These are phyloP conservation scores for Tenthredo amoena DNA, from an alignment of 2,888 invertebrate genomes.

Conservation along the genomic window DNA sequence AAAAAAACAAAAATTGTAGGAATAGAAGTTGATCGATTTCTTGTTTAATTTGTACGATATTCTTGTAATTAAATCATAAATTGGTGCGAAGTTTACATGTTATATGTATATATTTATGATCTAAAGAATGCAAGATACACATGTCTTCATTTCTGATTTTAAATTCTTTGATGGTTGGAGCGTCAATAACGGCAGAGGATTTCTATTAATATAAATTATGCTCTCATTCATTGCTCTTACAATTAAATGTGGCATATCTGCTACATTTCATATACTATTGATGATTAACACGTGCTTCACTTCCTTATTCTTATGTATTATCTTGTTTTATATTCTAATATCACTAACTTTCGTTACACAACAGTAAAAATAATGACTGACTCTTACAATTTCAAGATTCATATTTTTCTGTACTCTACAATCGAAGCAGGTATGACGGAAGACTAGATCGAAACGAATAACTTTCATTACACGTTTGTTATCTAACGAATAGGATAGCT, in stretches of 20 bases:
- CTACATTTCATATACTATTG: background rate
- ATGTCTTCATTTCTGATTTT: background rate
- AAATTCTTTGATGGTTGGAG: constrained; percentile 7
- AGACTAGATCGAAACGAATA: background rate
- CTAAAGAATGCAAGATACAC: constrained; percentile 18
- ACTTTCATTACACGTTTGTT: background rate
- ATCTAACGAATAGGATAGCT: background rate
- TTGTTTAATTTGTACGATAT: constrained; percentile 47
- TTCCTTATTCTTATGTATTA: background rate
- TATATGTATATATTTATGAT: constrained; percentile 51
- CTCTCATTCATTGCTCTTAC: background rate
- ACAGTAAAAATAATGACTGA: constrained; percentile 16
- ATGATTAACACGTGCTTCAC: constrained; percentile 10
- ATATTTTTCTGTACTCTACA: background rate
- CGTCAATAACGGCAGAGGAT: constrained; percentile 27
- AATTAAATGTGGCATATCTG: background rate
- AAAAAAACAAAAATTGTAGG: constrained; percentile 5
- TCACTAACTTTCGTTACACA: background rate
- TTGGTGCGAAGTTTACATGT: constrained; percentile 43
- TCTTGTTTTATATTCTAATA: constrained; percentile 26
- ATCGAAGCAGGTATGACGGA: background rate
- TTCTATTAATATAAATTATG: constrained; percentile 30
- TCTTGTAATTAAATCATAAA: constrained; percentile 48
- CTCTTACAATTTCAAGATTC: background rate
- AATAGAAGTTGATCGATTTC: constrained; percentile 39